Base-by-base conservation (phyloP, 2,797 vertebrate genomes). In the Alcedo atthis region DNA sequence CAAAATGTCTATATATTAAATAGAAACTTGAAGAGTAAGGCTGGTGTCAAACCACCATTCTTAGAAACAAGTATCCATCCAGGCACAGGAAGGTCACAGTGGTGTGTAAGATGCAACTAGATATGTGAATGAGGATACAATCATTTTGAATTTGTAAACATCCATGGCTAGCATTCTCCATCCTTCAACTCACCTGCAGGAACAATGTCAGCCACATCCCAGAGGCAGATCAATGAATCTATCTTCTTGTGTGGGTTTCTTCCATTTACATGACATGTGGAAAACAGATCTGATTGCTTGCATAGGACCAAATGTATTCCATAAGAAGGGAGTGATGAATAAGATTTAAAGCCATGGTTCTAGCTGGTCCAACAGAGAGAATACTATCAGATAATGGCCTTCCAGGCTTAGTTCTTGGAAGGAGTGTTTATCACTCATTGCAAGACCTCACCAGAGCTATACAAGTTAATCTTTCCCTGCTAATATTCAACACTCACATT, bases 221-320 rank as follows among this genome's bases (percentile, higher is more conserved):
- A 12, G 49, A 32, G 48, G 9, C 3, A 1, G 5, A 85, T 18
- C 35, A 35, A 51, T 9, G 14, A 58, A 40, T 30, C 15, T 37
- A 5, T 30, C 12, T 76, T 57, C 8, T 14, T 77, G 1, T 12
- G 8, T 12, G 21, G 1, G 24, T 54, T 55, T 55, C 13, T 46
- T 89, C 14, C 32, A 59, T 5, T 70, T 40, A n/a, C 89, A 81
- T 24, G 4, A 14, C 10, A 46, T 15, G 28, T 58, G 13, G 33
- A 67, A 89, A 86, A 51, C 3, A 7, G 30, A 17, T 9, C 35
- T 55, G n/a, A 45, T 45, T 57, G 9, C 24, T 85, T 74, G 20
- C 1, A 0, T 12, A 18, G 8, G 15, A 70, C 33, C 85, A 70
- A 70, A 61, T 3, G 1, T 9, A 12, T 19, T 16, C 16, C 10